phyloP scores from a whole-genome alignment of 1,140 invertebrate genomes.

The Cyclina sinensis region DNA sequence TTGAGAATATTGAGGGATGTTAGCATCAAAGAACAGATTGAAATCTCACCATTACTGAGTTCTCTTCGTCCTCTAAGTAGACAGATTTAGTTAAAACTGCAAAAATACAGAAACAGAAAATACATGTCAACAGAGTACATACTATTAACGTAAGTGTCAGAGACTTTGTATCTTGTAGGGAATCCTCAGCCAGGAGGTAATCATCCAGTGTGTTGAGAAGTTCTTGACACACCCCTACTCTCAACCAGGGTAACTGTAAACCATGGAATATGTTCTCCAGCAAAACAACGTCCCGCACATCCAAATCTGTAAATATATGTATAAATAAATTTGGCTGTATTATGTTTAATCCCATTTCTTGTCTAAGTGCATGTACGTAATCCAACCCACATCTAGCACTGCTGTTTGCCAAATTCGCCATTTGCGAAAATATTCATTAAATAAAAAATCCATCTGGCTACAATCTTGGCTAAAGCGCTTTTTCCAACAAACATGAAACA shows the following conservation, averaged over 20 bases:
- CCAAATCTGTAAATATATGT: not conserved
- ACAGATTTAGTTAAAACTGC: too few relatives aligned
- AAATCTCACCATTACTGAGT: too few relatives aligned
- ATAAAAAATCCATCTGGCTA: not conserved
- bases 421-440: too few relatives aligned
- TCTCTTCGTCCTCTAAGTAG: too few relatives aligned
- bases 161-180: not conserved
- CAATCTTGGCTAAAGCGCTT: too few relatives aligned
- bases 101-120: too few relatives aligned
- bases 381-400: not conserved
- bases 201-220: constrained; percentile 41
- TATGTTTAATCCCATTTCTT: not conserved
- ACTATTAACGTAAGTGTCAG: not conserved
- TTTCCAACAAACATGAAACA: too few relatives aligned
- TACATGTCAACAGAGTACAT: not conserved
- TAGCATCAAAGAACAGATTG: too few relatives aligned
- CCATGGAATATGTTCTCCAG: not conserved
- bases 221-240: constrained; percentile 28
- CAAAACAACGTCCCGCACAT: not conserved
- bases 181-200: constrained; percentile 8
- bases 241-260: constrained; percentile 45
- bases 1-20: too few relatives aligned
- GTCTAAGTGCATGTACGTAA: not conserved
- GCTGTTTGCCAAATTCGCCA: too few relatives aligned
- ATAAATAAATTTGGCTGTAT: too few relatives aligned